Conservation (phyloP, 2,888 invertebrate species). For the Xanthostigma xanthostigma region DNA sequence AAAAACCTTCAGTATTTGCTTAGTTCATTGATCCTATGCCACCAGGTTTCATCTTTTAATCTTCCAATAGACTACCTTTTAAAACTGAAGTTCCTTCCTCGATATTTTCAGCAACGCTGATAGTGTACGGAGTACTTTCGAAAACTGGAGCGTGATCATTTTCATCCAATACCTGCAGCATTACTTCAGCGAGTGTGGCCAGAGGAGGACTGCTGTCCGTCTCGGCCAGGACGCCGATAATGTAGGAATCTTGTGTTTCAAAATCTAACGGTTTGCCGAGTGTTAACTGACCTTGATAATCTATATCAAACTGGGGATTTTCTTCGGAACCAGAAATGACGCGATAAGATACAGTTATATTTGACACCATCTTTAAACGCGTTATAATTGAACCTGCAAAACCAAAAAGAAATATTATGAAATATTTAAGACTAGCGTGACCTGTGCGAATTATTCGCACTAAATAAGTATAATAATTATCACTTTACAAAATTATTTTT, state of each 20-base stretch:
- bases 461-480: too few relatives aligned
- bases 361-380: slow-evolving; percentile 47
- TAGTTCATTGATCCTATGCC: too few relatives aligned
- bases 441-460: too few relatives aligned
- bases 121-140: slow-evolving; percentile 66
- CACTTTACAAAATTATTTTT: too few relatives aligned
- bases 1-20: too few relatives aligned
- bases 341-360: slow-evolving; percentile 42
- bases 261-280: slow-evolving; percentile 61
- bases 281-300: slow-evolving; percentile 56
- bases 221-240: slow-evolving; percentile 56
- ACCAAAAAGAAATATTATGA: slow-evolving; percentile 1
- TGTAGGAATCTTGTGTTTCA: slow-evolving; percentile 51
- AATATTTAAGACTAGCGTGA: not conserved
- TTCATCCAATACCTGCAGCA: slow-evolving; percentile 70
- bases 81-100: slow-evolving; percentile 62
- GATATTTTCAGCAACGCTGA: slow-evolving; percentile 69
- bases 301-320: slow-evolving; percentile 52
- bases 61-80: too few relatives aligned
- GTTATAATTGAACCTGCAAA: slow-evolving; percentile 47
- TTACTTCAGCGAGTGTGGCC: slow-evolving; percentile 53
- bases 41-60: too few relatives aligned
- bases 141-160: slow-evolving; percentile 83
- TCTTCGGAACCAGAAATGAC: slow-evolving; percentile 45
- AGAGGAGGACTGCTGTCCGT: slow-evolving; percentile 57